phyloP scores from a whole-genome alignment of 2,797 vertebrate genomes.

The Dicrostonyx torquatus region DNA sequence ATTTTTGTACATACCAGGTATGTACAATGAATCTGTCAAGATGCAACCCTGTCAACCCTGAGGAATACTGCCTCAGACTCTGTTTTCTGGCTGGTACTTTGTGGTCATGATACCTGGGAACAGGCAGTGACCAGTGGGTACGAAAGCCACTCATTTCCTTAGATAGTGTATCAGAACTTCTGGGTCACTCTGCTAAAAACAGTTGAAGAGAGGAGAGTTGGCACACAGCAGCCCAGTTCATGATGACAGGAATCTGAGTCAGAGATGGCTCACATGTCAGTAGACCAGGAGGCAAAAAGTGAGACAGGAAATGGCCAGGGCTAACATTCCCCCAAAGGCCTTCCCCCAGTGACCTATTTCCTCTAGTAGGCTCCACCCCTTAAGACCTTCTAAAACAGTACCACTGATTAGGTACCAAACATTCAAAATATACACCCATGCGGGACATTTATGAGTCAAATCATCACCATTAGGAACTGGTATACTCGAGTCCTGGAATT shows the following conservation, averaged over 20 bases:
- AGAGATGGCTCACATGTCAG: background rate
- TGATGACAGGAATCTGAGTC: background rate
- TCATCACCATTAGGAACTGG: background rate
- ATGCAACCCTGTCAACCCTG: accelerated
- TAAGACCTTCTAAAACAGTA: background rate
- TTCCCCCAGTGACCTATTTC: background rate
- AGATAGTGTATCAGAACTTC: background rate
- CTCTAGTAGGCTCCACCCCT: background rate
- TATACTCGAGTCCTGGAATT: background rate
- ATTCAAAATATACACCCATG: background rate
- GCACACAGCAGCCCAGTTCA: background rate
- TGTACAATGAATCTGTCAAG: background rate
- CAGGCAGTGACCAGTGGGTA: accelerated
- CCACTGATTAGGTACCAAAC: background rate
- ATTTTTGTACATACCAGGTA: too few relatives aligned
- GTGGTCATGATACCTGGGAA: background rate
- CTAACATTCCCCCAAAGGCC: background rate
- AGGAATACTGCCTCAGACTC: background rate
- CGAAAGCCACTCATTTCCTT: background rate
- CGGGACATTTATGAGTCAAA: background rate
- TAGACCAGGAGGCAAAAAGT: background rate
- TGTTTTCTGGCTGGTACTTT: background rate
- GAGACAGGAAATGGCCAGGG: background rate
- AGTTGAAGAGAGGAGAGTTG: background rate
- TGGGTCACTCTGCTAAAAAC: background rate